Evolutionary conservation across 2,888 invertebrate species (phyloP), one percentile per base, ranked within the genome.

Genomic region (Euzetes globulus): DNA sequence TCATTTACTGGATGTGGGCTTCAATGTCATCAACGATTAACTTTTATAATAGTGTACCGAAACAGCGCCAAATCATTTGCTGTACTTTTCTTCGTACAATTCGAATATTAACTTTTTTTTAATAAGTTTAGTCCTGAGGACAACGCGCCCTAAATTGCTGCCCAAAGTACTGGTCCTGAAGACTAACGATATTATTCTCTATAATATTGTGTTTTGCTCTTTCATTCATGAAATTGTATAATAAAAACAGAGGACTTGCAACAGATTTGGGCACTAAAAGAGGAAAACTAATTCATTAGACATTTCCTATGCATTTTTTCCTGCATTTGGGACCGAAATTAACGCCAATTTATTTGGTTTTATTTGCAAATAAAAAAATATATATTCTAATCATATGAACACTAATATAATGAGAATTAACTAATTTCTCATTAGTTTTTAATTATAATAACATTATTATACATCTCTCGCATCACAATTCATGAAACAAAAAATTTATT

Each of bases 141-240:
- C 70, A 70, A 70, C 70, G 70, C 41, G 70, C 70, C 47, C 25
- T 70, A 70, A 70, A 70, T 65, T 65, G 41, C 19, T 11, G n/a
- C 17, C 9, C 33, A 41, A 37, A 33, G 33, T 22, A 6, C 13
- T 55, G 58, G 19, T 19, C 58, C 58, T 22, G 9, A 58, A 27
- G 27, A 29, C 13, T 58, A 58, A 15, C 22, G 25, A 25, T 55
- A 33, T 37, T 41, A 27, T 65, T 19, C 15, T 37, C 15, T 63
- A 41, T 65, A 9, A 37, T 37, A 65, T 65, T 45, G 25, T 70
- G 70, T 41, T 70, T 47, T 41, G 41, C 17, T n/a, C 37, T 25
- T 70, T 70, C 70, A 70, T 70, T 70, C 70, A 70, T 70, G 47
- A 70, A 70, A 70, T 70, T 47, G 47, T 70, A 25, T 47, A 47